Conservation (phyloP, 2,888 invertebrate species). For the Meliscaeva auricollis region DNA sequence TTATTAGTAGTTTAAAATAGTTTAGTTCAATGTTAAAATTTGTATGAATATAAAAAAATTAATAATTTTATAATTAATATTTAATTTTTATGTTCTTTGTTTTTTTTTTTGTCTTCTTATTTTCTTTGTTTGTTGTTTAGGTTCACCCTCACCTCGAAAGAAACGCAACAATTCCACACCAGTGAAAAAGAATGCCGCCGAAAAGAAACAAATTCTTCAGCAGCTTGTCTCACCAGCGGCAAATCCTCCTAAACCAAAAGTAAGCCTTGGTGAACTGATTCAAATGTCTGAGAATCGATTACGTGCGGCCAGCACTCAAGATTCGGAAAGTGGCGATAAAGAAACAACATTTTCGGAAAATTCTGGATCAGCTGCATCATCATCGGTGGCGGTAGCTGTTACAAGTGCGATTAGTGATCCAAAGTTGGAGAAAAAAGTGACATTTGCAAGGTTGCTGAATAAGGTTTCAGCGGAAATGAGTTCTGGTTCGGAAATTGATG, state of each 20-base stretch:
- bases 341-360: slow-evolving; percentile 87
- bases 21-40: slow-evolving; percentile 67
- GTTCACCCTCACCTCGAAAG: slow-evolving; percentile 91
- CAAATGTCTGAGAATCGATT: slow-evolving; percentile 88
- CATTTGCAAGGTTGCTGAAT: slow-evolving; percentile 90
- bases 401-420: slow-evolving; percentile 87
- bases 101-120: slow-evolving; percentile 7
- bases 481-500: slow-evolving; percentile 89
- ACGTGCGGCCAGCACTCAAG: slow-evolving; percentile 85
- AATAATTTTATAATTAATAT: background rate
- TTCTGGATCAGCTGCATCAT: slow-evolving; percentile 84
- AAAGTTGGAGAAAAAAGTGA: slow-evolving; percentile 91
- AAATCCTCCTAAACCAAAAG: slow-evolving; percentile 84
- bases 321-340: slow-evolving; percentile 85
- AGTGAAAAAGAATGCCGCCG: slow-evolving; percentile 90
- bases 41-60: background rate
- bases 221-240: slow-evolving; percentile 90
- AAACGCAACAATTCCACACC: slow-evolving; percentile 92
- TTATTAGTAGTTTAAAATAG: slow-evolving; percentile 58
- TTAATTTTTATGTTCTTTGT: slow-evolving; percentile 2
- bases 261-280: slow-evolving; percentile 90
- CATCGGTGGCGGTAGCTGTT: slow-evolving; percentile 85
- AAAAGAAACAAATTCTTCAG: slow-evolving; percentile 92
- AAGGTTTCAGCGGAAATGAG: slow-evolving; percentile 92
- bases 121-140: slow-evolving; percentile 83